Evolutionary conservation across 2,113 vertebrate genomes (phyloP), one percentile per base, ranked within the genome.

Genomic region (Lates calcarifer): DNA sequence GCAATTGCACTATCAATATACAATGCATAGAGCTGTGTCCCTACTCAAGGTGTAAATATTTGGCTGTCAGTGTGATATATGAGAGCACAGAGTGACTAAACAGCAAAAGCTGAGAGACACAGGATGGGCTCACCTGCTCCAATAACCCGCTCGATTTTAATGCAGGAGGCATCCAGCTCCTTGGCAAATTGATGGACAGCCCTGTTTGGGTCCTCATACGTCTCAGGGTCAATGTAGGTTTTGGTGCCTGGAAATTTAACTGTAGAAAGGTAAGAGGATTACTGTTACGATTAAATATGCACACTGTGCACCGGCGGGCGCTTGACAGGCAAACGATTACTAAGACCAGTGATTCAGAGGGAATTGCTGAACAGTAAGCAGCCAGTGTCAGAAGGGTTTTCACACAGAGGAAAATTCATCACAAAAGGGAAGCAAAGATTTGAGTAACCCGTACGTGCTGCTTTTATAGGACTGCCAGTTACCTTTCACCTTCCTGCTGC

Each of bases 191-290:
- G 98, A 97, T 99, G 98, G 96, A 99, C 97, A 94, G 98, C 98
- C 95, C 97, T 96, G 96, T 97, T 99, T 63, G 98, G 97, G 94
- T 99, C 98, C 92, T 99, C 98, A 78, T 99, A 99, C 92, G 97
- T 99, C 96, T 99, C 97, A 81, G 98, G 98, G 96, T 99, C 97
- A 94, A 99, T 98, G 97, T 99, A 99, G 91, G 97, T 99, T 96
- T 99, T 99, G 96, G 97, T 98, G 96, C 98, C 98, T 97, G 98
- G 98, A 97, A 99, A 98, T 98, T 99, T 99, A 96, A 99, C 98
- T 99, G 97, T 96, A 97, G 96, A 97, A 96, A 96, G 95, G 96
- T 97, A 97, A 99, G 96, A 98, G 96, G 96, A 96, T 97, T 97
- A 98, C 96, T 96, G 96, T 97, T 94, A 92, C 77, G 96, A 96